phyloP scores from a whole-genome alignment of 2,888 invertebrate species.

The Drosophila colorata region DNA sequence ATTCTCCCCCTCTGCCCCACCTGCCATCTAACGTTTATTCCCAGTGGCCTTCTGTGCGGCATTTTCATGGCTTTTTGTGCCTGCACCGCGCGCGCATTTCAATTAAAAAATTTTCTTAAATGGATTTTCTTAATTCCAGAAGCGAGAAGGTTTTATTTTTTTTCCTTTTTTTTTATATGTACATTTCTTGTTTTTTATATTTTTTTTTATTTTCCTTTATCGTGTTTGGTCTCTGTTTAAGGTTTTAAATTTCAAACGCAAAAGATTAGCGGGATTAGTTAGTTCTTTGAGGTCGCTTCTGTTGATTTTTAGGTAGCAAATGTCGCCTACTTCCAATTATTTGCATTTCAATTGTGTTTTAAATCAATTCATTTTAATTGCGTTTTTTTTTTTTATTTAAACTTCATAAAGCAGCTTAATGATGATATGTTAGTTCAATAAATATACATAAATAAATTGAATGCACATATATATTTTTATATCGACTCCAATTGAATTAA shows the following conservation, averaged over 20 bases:
- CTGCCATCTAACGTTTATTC: background rate
- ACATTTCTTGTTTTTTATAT: background rate
- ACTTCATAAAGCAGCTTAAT: background rate
- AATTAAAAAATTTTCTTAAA: slow-evolving; percentile 47
- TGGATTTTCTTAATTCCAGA: slow-evolving; percentile 48
- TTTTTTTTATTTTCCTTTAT: slow-evolving; percentile 4
- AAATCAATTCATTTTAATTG: background rate
- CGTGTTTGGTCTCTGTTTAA: background rate
- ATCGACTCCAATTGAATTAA: too few relatives aligned
- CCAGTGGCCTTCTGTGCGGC: slow-evolving; percentile 13
- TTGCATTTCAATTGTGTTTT: background rate
- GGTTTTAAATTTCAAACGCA: slow-evolving; percentile 16
- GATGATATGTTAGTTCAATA: too few relatives aligned
- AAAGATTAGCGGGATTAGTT: slow-evolving; percentile 26
- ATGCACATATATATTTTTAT: too few relatives aligned
- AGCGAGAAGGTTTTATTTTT: slow-evolving; percentile 24
- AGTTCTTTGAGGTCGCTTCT: background rate
- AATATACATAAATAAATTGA: too few relatives aligned
- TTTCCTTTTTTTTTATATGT: slow-evolving; percentile 3
- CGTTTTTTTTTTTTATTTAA: background rate
- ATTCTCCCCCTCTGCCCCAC: background rate
- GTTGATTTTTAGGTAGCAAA: background rate
- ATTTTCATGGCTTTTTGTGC: slow-evolving; percentile 33
- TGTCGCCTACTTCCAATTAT: background rate
- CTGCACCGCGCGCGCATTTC: slow-evolving; percentile 37